Evolutionary conservation across 2,113 vertebrate species (phyloP).

Genomic region (Chloropsis cyanopogon): DNA sequence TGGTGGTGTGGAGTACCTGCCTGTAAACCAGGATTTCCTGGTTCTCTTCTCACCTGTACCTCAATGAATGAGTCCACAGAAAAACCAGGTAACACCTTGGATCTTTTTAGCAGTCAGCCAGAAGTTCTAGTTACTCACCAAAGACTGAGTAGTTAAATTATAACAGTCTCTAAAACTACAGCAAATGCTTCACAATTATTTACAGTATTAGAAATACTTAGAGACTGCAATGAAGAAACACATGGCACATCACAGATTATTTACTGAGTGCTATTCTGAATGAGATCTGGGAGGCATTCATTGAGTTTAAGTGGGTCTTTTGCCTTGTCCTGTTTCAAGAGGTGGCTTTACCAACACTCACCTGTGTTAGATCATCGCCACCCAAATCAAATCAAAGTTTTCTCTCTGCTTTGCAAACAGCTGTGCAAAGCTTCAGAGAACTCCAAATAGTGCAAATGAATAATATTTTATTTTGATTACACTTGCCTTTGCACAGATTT

Average conservation of each 20-base stretch:
- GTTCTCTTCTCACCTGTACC: not conserved
- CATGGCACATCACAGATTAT: not conserved
- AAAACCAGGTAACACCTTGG: not conserved
- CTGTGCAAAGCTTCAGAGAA: not conserved
- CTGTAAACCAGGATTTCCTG: not conserved
- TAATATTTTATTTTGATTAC: not conserved
- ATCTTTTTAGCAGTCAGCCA: not conserved
- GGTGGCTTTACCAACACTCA: not conserved
- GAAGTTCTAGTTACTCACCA: not conserved
- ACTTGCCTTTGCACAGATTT: not conserved
- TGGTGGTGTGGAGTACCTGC: not conserved
- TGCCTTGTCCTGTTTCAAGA: not conserved
- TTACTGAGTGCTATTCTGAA: not conserved
- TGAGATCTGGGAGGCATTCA: not conserved
- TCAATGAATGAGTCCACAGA: not conserved
- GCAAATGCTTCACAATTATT: not conserved
- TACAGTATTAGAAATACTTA: not conserved
- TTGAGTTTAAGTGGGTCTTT: not conserved
- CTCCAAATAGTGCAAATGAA: not conserved
- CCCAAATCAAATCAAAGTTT: not conserved
- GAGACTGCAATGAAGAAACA: not conserved
- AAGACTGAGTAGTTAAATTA: not conserved
- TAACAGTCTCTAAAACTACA: not conserved
- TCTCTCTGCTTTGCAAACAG: not conserved
- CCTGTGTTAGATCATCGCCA: not conserved